Evolutionary conservation across 2,797 vertebrate species (phyloP), one percentile per base, ranked within the genome.

Genomic region (Alfaro cultratus): DNA sequence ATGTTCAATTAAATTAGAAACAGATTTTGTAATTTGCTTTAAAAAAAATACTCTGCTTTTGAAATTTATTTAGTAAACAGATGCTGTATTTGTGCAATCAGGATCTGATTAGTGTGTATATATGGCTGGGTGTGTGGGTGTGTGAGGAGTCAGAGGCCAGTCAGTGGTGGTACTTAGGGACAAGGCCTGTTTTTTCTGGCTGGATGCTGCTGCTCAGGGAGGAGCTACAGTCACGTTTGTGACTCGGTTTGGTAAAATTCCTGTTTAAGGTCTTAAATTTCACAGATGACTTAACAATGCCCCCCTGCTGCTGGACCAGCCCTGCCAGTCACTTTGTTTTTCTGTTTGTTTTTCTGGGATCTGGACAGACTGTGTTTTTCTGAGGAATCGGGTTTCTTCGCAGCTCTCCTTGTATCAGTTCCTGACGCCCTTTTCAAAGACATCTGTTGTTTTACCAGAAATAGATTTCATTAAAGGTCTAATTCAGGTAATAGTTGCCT

Each of bases 231-330:
- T 76, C 39, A 2, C 31, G 78, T 74, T 70, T 74, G 67, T 68
- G 45, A 73, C 80, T 88, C 74, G 71, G 80, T 85, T 80, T 49
- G 26, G 86, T 88, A 88, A 84, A 82, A 78, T 81, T 85, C 79
- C 81, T 81, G 78, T 85, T 87, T 84, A 70, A 86, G 83, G 90
- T 94, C 91, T 95, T 94, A 95, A 91, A 93, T 95, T 95, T 95
- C 95, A 92, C 93, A 94, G 95, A 96, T 95, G 94, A 94, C 92
- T 95, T 96, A 95, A 96, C 92, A 90, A 95, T 92, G 88, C 93
- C 94, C 94, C 43, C 94, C 94, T 91, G 93, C 85, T 91, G 92
- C 89, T 89, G 73, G 55, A 67, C 85, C 51, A 84, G 86, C 83
- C 89, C 89, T 75, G 45, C 78, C 53, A 76, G 86, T 78, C 82